phyloP scores from a whole-genome alignment of 2,797 vertebrate species.

The Tamandua tetradactyla region DNA sequence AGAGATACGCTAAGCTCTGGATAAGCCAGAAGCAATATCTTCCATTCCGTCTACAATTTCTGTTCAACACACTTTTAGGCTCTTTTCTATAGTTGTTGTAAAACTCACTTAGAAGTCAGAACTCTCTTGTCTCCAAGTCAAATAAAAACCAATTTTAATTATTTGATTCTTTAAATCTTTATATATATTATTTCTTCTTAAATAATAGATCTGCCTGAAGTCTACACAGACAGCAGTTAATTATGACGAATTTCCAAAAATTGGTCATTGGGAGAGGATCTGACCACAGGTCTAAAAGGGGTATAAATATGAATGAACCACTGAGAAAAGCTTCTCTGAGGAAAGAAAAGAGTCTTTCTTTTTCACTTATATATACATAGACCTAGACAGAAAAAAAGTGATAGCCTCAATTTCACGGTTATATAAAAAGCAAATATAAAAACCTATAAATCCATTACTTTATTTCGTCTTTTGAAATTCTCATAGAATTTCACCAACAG shows the following conservation, averaged over 20 bases:
- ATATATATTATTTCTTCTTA: neutral
- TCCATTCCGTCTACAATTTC: neutral
- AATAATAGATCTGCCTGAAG: neutral
- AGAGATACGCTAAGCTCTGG: neutral
- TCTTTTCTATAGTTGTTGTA: neutral
- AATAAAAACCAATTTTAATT: neutral
- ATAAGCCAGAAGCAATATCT: neutral
- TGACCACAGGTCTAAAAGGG: neutral
- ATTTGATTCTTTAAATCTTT: neutral
- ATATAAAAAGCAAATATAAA: constrained; percentile 25
- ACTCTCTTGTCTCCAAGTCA: neutral
- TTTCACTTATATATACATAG: neutral
- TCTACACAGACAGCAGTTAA: neutral
- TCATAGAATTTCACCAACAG: neutral
- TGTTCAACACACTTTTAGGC: neutral
- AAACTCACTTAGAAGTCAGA: neutral
- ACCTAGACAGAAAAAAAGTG: neutral
- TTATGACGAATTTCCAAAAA: constrained; percentile 28
- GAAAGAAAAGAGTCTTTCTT: neutral
- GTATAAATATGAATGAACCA: neutral
- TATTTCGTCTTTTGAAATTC: neutral
- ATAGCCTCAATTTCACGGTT: neutral
- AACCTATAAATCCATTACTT: neutral
- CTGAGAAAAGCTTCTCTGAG: neutral
- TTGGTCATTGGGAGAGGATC: rapidly evolving